Evolutionary conservation across 2,797 vertebrate species (phyloP).

Genomic region (Sebastes variabilis): DNA sequence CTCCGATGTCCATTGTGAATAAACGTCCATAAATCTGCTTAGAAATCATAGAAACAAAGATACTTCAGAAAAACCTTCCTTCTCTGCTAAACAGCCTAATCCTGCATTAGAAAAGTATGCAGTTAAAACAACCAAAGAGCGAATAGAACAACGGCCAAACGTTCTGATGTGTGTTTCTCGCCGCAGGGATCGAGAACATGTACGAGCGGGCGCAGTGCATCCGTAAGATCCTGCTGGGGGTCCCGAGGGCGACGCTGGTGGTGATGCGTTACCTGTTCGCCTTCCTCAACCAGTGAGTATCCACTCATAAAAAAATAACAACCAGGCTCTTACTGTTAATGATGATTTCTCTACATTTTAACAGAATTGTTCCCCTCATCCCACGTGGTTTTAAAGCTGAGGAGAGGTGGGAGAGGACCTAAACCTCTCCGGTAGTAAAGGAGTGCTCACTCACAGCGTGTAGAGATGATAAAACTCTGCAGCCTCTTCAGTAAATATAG

Average conservation of each 20-base stretch:
- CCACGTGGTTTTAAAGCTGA: not conserved
- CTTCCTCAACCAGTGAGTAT: conserved; percentile 99
- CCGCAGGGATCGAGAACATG: conserved; percentile 94
- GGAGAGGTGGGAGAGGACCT: conserved; percentile 1
- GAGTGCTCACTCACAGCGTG: conserved; percentile 30
- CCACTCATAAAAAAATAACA: not conserved
- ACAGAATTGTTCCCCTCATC: not conserved
- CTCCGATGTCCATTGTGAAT: too few relatives aligned
- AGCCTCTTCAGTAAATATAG: conserved; percentile 63
- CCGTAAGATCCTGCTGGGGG: conserved; percentile 93
- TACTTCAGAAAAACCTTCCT: too few relatives aligned
- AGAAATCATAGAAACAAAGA: too few relatives aligned
- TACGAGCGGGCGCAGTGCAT: conserved; percentile 96
- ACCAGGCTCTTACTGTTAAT: not conserved
- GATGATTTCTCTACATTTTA: conserved; percentile 12
- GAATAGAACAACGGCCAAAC: too few relatives aligned
- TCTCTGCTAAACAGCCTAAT: too few relatives aligned
- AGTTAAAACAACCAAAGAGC: too few relatives aligned
- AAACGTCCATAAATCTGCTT: too few relatives aligned
- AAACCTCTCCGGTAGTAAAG: not conserved
- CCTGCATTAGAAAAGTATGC: too few relatives aligned
- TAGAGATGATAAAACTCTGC: conserved; percentile 38
- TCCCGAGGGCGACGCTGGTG: conserved; percentile 92
- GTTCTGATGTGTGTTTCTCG: not conserved
- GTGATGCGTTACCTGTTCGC: conserved; percentile 99